A percentile compares a stretch with the other conserved stretches of the same genome.
phyloP scores from a whole-genome alignment of 2,113 vertebrate genomes.

The Poeciliopsis retropinna region DNA sequence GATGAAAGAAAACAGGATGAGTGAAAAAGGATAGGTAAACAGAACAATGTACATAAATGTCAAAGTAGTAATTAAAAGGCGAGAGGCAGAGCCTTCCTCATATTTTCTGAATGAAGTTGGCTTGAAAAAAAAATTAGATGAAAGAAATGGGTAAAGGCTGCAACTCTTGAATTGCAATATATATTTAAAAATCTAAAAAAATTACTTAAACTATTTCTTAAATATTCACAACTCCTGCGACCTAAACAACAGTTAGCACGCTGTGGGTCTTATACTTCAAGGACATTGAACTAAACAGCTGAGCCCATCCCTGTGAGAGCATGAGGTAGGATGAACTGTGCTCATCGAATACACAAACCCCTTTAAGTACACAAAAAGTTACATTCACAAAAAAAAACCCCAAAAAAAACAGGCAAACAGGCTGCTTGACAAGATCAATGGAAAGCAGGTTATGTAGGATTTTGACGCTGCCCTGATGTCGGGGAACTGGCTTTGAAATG shows the following conservation, averaged over 20 bases:
- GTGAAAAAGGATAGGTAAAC: neutral
- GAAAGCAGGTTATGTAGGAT: conserved; percentile 28
- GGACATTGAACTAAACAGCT: neutral
- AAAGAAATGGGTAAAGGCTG: neutral
- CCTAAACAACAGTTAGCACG: neutral
- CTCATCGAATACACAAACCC: conserved; percentile 40
- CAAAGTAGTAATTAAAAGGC: conserved; percentile 1
- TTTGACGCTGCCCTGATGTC: conserved; percentile 5
- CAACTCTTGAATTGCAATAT: no score
- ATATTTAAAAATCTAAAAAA: no score
- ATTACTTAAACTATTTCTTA: no score
- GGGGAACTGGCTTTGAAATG: neutral
- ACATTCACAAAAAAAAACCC: conserved; percentile 13
- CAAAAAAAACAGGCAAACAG: neutral
- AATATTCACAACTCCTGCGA: no score
- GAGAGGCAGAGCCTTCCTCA: neutral
- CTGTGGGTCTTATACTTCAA: neutral
- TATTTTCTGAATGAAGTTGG: neutral
- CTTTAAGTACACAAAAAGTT: conserved; percentile 20
- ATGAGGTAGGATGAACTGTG: neutral
- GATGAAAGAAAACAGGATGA: neutral
- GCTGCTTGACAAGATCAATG: conserved; percentile 28
- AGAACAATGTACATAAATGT: neutral
- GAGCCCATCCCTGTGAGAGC: neutral
- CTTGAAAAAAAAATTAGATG: neutral